Evolutionary conservation across 2,113 vertebrate species (phyloP), one percentile per base, ranked within the genome.

Genomic region (Talpa occidentalis): DNA sequence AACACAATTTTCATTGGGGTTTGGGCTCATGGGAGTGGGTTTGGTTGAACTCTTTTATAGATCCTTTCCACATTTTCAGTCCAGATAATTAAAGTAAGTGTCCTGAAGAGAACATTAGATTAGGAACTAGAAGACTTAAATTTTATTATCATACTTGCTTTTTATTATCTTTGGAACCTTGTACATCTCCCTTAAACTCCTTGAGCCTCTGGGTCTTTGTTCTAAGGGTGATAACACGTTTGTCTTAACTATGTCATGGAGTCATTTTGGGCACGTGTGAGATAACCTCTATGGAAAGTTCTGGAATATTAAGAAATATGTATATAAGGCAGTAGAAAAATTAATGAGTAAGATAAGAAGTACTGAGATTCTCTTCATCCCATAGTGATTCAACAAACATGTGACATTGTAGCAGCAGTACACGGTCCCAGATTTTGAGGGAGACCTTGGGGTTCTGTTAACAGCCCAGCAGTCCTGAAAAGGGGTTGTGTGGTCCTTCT

Each of bases 1-100:
- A 66, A 73, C 30, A 78, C 14, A 74, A 28, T 94, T 94, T 95
- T 92, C 47, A 10, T 24, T 79, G 74, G 56, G 67, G 77, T 76
- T 22, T 72, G 32, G 15, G 32, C 83, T 87, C 32, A 72, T 88
- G 84, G 82, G 21, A 21, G 8, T 69, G 30, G 60, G 19, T 37
- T n/a, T 35, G 30, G 32, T 7, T 21, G 10, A 28, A 40, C 12
- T 60, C 10, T 37, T 74, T 52, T 47, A 44, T 35, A 85, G 40
- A 91, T 26, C 40, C 47, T 81, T 85, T 91, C 59, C 26, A 56
- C 17, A 35, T 88, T 60, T 56, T 95, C 62, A 90, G 19, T 21
- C 72, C 17, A 44, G 37, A 42, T 84, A 87, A 95, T 92, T 88
- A 67, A 81, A 79, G 40, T 11, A 74, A 90, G 11, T 60, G 2